phyloP scores from a whole-genome alignment of 2,113 vertebrate species.

The Ptilonorhynchus violaceus region DNA sequence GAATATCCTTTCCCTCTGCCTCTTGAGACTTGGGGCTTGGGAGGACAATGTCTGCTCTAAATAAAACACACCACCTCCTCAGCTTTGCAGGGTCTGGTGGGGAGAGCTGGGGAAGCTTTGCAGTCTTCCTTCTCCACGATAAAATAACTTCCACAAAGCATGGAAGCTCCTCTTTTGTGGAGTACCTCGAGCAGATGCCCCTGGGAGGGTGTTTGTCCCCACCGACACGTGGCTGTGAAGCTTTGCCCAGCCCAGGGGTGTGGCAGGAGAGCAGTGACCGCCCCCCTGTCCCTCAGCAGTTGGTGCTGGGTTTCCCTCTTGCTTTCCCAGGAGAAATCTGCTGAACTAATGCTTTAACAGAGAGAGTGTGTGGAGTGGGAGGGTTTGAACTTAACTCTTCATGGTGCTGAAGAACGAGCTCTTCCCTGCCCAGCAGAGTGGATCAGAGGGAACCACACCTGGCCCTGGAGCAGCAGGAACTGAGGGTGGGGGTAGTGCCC shows the following conservation, averaged over 20 bases:
- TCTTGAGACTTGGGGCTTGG: fast-evolving
- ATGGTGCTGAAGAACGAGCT: not conserved
- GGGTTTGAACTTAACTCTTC: not conserved
- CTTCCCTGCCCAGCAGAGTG: not conserved
- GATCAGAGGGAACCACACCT: fast-evolving
- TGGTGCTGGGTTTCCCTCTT: no score
- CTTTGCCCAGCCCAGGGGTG: not conserved
- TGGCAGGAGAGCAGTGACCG: not conserved
- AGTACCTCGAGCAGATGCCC: fast-evolving
- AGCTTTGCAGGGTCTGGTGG: not conserved
- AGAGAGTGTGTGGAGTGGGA: not conserved
- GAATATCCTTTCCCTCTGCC: conserved; percentile 91
- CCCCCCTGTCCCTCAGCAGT: not conserved
- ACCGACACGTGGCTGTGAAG: fast-evolving
- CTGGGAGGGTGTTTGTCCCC: not conserved
- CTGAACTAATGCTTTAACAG: not conserved
- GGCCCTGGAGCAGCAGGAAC: not conserved
- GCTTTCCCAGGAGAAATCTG: not conserved
- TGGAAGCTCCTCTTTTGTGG: not conserved
- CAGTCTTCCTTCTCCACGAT: fast-evolving
- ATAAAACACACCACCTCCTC: fast-evolving
- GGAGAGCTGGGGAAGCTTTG: not conserved
- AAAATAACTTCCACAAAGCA: not conserved
- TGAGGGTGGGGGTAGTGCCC: not conserved
- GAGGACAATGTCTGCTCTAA: not conserved